Base-by-base conservation (phyloP, 2,888 invertebrate species). In the Theristus sp. region DNA sequence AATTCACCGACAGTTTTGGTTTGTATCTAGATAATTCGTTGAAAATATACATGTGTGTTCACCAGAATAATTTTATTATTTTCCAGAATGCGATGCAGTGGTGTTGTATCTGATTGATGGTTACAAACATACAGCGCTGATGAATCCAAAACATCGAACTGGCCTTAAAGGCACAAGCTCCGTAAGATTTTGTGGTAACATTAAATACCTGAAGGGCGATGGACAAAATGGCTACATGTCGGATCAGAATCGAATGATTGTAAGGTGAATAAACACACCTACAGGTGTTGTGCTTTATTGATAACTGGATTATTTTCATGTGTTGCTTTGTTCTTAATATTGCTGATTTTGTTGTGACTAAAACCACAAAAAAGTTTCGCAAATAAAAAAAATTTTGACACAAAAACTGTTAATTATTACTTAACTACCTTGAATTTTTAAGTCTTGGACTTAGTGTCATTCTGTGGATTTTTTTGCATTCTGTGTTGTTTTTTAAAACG, bases 21-120 rank as follows among this genome's bases (percentile, higher is more conserved):
- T 62, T 63, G 63, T 46, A 53, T 30, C 31, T n/a, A 47, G 30
- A 20, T 27, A 56, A 20, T 61, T 30, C 10, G 29, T 53, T 24
- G 27, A 22, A 63, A 54, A 27, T 57, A 22, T 1, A 10, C 30
- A n/a, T 38, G 24, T 26, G 46, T 47, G 52, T 49, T 26, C 30
- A 20, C 38, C 38, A 38, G 20, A 38, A 38, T 13, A 38, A 38
- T 13, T 26, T 28, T 25, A 29, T 57, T 56, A 27, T 24, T 28
- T 62, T 65, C 47, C 57, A 66, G 76, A 76, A 63, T 77, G 77
- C 65, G 72, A 72, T 27, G 69, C 73, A 31, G 76, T 75, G 24
- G 72, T 74, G 38, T 65, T 77, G 58, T 70, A 71, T 17, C 69
- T 77, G 54, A 71, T 75, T 58, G 77, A 77, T 64, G 77, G 77